Percentiles rank a stretch among this genome's conserved stretches.
Conservation (phyloP, 1,140 invertebrate species). For the Bombus sylvicola region DNA sequence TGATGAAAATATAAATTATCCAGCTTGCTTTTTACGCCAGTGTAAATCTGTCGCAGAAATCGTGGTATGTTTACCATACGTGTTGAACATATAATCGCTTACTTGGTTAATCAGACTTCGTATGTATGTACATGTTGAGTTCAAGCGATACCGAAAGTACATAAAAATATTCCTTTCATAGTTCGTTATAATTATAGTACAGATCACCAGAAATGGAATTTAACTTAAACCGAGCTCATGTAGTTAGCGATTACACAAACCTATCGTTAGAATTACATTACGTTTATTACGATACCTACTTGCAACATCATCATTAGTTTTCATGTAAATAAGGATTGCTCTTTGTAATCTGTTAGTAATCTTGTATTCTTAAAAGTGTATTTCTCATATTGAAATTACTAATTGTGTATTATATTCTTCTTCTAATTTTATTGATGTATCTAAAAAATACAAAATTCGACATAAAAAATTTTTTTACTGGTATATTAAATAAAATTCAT, state of each 20-base stretch:
- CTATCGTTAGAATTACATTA: slow-evolving; percentile 21
- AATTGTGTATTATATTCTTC: neutral
- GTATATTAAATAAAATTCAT: neutral
- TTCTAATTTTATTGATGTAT: neutral
- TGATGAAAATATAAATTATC: slow-evolving; percentile 1
- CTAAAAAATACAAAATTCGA: neutral
- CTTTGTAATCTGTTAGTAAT: slow-evolving; percentile 3
- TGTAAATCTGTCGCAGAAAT: slow-evolving; percentile 9
- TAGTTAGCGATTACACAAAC: slow-evolving; percentile 10
- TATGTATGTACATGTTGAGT: slow-evolving; percentile 29
- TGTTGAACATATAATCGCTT: slow-evolving; percentile 20
- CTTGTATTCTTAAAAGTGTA: neutral
- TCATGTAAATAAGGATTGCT: slow-evolving; percentile 7
- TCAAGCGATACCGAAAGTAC: neutral
- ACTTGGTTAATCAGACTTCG: neutral
- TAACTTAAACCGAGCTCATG: slow-evolving; percentile 22
- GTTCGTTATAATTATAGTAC: slow-evolving; percentile 3
- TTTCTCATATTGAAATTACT: neutral
- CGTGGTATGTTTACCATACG: slow-evolving; percentile 56
- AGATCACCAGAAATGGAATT: slow-evolving; percentile 53
- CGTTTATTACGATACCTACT: slow-evolving; percentile 35
- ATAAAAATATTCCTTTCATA: neutral
- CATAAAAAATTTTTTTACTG: neutral
- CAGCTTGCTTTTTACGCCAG: neutral
- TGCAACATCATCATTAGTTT: slow-evolving; percentile 16